A percentile compares a stretch with the other conserved stretches of the same genome.
These are phyloP conservation scores for rabbit (Oryctolagus cuniculus) DNA, from an alignment of 2,113 vertebrate species.

Conservation along the genomic window DNA sequence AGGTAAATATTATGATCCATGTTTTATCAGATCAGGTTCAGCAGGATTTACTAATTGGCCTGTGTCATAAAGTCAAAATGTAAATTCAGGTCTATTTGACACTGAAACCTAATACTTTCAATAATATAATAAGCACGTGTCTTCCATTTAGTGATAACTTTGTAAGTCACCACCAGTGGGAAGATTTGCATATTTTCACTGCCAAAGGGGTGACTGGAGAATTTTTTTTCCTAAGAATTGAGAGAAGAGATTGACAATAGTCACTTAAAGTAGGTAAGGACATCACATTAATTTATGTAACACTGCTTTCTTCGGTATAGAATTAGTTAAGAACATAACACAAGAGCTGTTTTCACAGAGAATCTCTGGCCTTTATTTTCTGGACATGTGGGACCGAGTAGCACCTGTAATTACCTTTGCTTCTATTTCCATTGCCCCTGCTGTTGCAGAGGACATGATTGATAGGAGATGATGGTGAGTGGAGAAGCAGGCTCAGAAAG, in stretches of 20 bases:
- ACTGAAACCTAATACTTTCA: background rate
- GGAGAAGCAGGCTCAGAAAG: slow-evolving; percentile 52
- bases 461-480: slow-evolving; percentile 70
- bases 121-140: background rate
- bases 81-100: background rate
- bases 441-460: slow-evolving; percentile 75
- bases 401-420: slow-evolving; percentile 74
- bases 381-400: slow-evolving; percentile 68
- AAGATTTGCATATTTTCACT: slow-evolving; percentile 24
- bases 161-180: background rate
- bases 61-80: background rate
- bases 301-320: background rate
- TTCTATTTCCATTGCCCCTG: slow-evolving; percentile 75
- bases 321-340: background rate
- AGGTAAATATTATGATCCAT: background rate
- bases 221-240: background rate
- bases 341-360: slow-evolving; percentile 27
- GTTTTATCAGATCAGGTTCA: background rate
- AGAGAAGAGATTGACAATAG: background rate
- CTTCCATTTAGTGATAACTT: slow-evolving; percentile 24
- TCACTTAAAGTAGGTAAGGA: slow-evolving; percentile 7
- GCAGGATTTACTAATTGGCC: slow-evolving; percentile 22
- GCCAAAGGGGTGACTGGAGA: background rate
- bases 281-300: background rate
- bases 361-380: slow-evolving; percentile 46